These are phyloP conservation scores for Cyrtodaria siliqua DNA, from an alignment of 2,888 invertebrate species.

Conservation along the genomic window DNA sequence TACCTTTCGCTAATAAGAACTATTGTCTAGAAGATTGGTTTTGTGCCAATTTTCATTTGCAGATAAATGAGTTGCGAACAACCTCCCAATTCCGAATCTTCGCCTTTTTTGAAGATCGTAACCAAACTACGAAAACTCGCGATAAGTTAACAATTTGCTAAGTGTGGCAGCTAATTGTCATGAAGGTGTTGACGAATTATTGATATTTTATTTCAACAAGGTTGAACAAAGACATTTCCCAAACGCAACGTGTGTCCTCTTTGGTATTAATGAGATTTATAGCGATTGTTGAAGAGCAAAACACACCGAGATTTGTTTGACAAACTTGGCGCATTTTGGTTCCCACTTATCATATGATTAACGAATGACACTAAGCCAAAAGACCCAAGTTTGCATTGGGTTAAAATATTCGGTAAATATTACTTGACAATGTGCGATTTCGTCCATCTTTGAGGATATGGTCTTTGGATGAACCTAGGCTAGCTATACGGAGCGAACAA, in stretches of 20 bases:
- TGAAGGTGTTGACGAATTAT: constrained; percentile 20
- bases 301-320: constrained; percentile 57
- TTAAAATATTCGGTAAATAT: constrained; percentile 29
- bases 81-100: constrained; percentile 1
- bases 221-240: constrained; percentile 36
- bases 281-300: constrained; percentile 53
- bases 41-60: constrained; percentile 21
- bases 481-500: too few species aligned
- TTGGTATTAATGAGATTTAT: constrained; percentile 48
- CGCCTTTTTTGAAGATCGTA: not conserved
- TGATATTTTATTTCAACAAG: constrained; percentile 38
- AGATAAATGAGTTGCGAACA: constrained; percentile 23
- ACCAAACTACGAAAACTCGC: constrained; percentile 35
- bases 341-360: constrained; percentile 49
- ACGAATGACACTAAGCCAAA: constrained; percentile 54
- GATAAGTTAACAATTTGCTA: constrained; percentile 24
- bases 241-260: constrained; percentile 31
- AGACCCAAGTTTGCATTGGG: constrained; percentile 8
- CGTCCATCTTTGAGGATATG: too few species aligned
- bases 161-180: constrained; percentile 16
- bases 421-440: not conserved
- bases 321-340: constrained; percentile 56
- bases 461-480: too few species aligned
- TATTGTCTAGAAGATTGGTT: constrained; percentile 32
- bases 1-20: constrained; percentile 32